A percentile compares a stretch with the other conserved stretches of the same genome.
phyloP scores from a whole-genome alignment of 2,888 invertebrate species.

The Cantharis lateralis region DNA sequence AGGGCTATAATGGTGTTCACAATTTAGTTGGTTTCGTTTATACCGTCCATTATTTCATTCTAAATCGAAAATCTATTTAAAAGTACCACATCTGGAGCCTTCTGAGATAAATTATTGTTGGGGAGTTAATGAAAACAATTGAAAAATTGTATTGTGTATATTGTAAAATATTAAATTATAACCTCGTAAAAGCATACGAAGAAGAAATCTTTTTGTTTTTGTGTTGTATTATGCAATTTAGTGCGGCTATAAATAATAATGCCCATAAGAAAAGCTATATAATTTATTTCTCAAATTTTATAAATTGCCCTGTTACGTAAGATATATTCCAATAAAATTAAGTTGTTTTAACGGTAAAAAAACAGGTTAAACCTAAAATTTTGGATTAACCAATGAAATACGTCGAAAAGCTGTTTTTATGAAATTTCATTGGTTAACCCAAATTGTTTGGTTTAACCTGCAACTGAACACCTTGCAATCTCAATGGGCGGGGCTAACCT shows the following conservation, averaged over 20 bases:
- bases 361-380: too few species aligned
- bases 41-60: conserved; percentile 4
- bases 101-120: neutral
- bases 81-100: neutral
- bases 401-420: too few species aligned
- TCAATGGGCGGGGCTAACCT: too few species aligned
- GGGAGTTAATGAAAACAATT: neutral
- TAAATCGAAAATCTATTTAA: conserved; percentile 6
- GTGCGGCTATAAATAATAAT: neutral
- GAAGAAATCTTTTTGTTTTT: neutral
- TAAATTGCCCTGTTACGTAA: neutral
- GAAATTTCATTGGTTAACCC: too few species aligned
- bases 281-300: neutral
- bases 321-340: neutral
- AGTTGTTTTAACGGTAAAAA: too few species aligned
- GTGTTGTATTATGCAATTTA: neutral
- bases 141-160: neutral
- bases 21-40: conserved; percentile 10
- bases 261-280: neutral
- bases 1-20: conserved; percentile 13
- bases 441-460: too few species aligned
- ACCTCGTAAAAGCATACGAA: neutral
- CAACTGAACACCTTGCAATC: too few species aligned
- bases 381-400: too few species aligned
- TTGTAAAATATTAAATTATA: neutral